These are phyloP conservation scores for Plotosus lineatus DNA, from an alignment of 2,113 vertebrate species.

Conservation along the genomic window DNA sequence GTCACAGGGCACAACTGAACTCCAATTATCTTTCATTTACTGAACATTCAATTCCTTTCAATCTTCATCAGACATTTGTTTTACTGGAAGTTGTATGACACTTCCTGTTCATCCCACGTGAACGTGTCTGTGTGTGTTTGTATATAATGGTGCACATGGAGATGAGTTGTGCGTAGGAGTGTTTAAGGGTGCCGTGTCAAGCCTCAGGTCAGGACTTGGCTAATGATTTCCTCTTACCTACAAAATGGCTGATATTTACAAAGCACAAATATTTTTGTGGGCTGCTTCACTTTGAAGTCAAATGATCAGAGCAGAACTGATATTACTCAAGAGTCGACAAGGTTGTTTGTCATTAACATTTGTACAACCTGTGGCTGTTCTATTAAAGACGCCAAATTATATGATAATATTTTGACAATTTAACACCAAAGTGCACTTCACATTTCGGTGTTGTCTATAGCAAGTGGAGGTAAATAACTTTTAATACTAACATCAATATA, in stretches of 20 bases:
- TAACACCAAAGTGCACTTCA: neutral
- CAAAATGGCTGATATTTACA: constrained; percentile 17
- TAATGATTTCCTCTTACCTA: constrained; percentile 37
- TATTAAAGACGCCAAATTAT: neutral
- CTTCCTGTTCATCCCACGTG: constrained; percentile 27
- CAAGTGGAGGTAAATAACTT: constrained; percentile 15
- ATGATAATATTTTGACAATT: neutral
- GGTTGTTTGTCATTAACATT: neutral
- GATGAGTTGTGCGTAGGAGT: constrained; percentile 51
- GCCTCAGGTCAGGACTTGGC: neutral
- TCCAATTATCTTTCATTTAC: constrained; percentile 23
- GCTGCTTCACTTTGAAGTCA: neutral
- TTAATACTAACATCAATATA: constrained; percentile 3
- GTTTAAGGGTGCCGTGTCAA: constrained; percentile 32
- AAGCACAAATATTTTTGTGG: constrained; percentile 15
- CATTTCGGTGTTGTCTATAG: constrained; percentile 10
- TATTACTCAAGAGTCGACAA: constrained; percentile 7
- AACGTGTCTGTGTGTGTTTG: constrained; percentile 36
- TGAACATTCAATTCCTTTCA: constrained; percentile 16
- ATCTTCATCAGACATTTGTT: constrained; percentile 22
- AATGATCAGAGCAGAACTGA: constrained; percentile 29
- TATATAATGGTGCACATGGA: constrained; percentile 30
- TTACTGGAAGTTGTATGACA: constrained; percentile 43
- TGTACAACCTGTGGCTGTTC: neutral
- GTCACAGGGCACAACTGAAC: constrained; percentile 18